A percentile compares a stretch with the other conserved stretches of the same genome.
Conservation (phyloP, 2,113 vertebrate species). For the Pterophyllum scalare region DNA sequence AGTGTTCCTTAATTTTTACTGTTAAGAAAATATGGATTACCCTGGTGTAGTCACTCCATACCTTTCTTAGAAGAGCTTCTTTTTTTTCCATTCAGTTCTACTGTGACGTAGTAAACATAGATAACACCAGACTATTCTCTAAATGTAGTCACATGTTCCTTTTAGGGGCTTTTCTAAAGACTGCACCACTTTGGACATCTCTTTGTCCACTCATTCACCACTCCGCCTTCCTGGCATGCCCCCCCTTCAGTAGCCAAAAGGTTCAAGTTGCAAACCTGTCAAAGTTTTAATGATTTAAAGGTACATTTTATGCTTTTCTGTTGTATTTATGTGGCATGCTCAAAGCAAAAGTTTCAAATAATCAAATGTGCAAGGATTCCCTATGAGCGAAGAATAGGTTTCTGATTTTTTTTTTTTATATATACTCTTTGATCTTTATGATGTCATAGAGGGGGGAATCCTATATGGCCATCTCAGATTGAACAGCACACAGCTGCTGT, state of each 20-base stretch:
- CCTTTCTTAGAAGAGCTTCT: no score
- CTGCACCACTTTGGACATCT: background rate
- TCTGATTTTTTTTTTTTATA: background rate
- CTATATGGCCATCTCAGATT: background rate
- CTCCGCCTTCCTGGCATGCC: background rate
- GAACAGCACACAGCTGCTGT: background rate
- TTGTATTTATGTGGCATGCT: background rate
- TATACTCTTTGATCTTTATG: background rate
- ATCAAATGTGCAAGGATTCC: background rate
- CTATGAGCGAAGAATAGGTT: background rate
- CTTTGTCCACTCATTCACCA: background rate
- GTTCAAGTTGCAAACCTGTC: background rate
- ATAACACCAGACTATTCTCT: no score
- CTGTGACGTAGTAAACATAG: no score
- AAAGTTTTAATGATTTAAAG: background rate
- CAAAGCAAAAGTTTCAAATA: background rate
- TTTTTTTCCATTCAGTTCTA: no score
- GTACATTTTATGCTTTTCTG: background rate
- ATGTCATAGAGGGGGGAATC: background rate
- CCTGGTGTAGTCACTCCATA: no score
- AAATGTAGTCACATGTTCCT: no score
- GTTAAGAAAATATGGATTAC: no score
- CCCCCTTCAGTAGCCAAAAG: background rate
- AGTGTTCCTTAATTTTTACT: background rate
- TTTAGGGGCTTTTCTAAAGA: no score